Percentiles rank a stretch among this genome's conserved stretches.
Conservation (phyloP, 1,140 invertebrate genomes). For the Zaprionus lachaisei region DNA sequence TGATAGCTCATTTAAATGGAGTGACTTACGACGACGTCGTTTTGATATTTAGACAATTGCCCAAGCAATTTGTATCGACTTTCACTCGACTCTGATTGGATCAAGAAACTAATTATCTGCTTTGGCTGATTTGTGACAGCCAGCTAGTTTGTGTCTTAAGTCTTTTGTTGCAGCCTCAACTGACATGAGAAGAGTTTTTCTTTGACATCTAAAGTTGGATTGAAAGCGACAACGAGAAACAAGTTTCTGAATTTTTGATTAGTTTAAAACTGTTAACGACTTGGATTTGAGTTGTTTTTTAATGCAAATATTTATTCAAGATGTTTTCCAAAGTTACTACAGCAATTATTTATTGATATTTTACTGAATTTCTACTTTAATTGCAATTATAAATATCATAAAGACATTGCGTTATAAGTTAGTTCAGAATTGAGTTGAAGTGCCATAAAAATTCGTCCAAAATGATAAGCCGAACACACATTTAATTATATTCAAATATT, state of each 20-base stretch:
- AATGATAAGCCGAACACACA: no score
- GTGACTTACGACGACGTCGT: conserved; percentile 42
- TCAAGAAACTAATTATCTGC: conserved; percentile 51
- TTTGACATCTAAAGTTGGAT: not conserved
- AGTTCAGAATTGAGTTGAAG: no score
- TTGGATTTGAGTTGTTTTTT: no score
- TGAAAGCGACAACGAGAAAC: not conserved
- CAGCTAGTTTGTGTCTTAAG: conserved; percentile 58
- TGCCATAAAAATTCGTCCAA: no score
- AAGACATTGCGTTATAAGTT: no score
- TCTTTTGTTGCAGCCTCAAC: conserved; percentile 38
- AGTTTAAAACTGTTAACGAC: not conserved
- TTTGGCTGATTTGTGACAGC: conserved; percentile 18
- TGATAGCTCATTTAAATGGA: conserved; percentile 78
- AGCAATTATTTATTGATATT: no score
- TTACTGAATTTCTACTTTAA: no score
- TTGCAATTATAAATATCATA: no score
- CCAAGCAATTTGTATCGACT: conserved; percentile 49
- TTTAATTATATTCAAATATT: no score
- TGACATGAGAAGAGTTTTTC: conserved; percentile 7
- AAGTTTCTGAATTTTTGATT: not conserved
- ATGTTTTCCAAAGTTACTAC: no score
- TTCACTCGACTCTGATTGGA: conserved; percentile 48
- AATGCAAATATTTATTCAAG: no score
- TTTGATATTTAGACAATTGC: conserved; percentile 70